Evolutionary conservation across 2,888 invertebrate species (phyloP), one percentile per base, ranked within the genome.

Genomic region (Epicampocera succincta): DNA sequence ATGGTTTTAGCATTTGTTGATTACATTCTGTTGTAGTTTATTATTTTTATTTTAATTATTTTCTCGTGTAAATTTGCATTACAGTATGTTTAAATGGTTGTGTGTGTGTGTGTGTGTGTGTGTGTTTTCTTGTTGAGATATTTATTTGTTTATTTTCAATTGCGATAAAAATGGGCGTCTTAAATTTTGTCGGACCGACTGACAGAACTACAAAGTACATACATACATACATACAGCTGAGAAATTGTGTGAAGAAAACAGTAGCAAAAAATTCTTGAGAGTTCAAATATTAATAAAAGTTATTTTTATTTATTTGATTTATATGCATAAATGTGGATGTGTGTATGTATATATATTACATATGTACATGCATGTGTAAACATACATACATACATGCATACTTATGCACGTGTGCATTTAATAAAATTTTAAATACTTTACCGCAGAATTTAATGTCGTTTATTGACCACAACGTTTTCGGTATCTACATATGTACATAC

Each of bases 111-210:
- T 4, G 3, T 33, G 3, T 33, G 5, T 4, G 12, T 25, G 44
- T 61, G 11, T 52, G 21, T 5, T 13, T 60, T 38, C 15, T n/a
- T 50, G 33, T 68, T 61, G 42, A 52, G 50, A 52, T 60, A 44
- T 65, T 56, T 56, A 46, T 54, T 66, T 66, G 50, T 68, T 65
- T 74, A 58, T 42, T 58, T 71, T 46, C 25, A 54, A 25, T 46
- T 29, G 56, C 63, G 63, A 75, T 80, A 74, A 80, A 80, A 75
- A 75, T 75, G 80, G 71, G 60, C 75, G 80, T 80, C 80, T 75
- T 80, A 56, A n/a, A 50, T 11, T 17, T 69, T 25, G 29, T 25
- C 50, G 42, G 33, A 44, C 29, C 33, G 44, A 33, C 42, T 42
- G 42, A 42, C 19, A 15, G 29, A 29, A 19, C 17, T 33, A 44